Evolutionary conservation across 2,797 vertebrate genomes (phyloP), one percentile per base, ranked within the genome.

Genomic region (Schizopygopsis malacanthus): DNA sequence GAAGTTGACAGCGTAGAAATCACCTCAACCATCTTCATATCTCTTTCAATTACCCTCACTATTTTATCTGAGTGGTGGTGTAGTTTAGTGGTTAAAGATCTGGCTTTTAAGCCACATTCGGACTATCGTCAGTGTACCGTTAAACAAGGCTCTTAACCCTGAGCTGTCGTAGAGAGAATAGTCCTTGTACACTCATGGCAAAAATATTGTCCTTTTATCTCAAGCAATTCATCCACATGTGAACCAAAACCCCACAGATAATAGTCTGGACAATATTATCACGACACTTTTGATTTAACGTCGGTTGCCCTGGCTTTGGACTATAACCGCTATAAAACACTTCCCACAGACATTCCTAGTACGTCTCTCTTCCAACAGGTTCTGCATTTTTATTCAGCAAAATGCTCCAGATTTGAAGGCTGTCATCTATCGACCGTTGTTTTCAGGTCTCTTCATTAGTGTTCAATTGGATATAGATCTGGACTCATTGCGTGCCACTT

Each of bases 71-170:
- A 47, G 13, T 80, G 10, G 1, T 80, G 73, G 28, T 37, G 37
- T 39, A 69, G 37, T 70, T 41, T 70, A 47, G 47, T 7, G 18
- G 28, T 77, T 80, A 50, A 15, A 80, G n/a, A 50, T 50, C 43
- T 80, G 25, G 18, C 61, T 69, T 81, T 69, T 71, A 82, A 20
- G 39, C 28, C 56, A 6, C 4, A 18, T 15, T 12, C 25, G 6
- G 13, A 20, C 37, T 61, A 8, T 72, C 52, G 59, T 45, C 33
- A 9, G 4, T 56, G 5, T 12, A 33, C 16, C 52, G 1, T 15
- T 16, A 73, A 82, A 33, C 69, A 82, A 73, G n/a, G 25, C 16
- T 22, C 54, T 73, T 72, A 63, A 45, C 77, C 59, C 77, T 79
- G 77, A 79, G 77, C 56, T 79, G 77, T 65, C 7, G 20, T 56